These are phyloP conservation scores for Drosophila bunnanda DNA, from an alignment of 2,888 invertebrate species.

Conservation along the genomic window DNA sequence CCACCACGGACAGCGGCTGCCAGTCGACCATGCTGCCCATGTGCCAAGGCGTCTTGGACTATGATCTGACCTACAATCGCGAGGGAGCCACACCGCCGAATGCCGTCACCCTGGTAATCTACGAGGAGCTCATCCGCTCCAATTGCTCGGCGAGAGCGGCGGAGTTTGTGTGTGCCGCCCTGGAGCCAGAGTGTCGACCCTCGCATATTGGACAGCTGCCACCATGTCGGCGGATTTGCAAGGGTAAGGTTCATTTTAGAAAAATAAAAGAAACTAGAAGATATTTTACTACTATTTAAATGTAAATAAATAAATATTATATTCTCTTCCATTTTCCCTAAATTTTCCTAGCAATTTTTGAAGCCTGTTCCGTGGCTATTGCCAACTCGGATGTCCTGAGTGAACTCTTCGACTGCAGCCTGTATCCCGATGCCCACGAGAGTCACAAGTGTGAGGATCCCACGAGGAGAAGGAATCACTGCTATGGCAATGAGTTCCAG, in stretches of 20 bases:
- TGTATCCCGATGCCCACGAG: slow-evolving; percentile 86
- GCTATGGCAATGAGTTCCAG: slow-evolving; percentile 86
- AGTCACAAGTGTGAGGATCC: slow-evolving; percentile 86
- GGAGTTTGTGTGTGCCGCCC: slow-evolving; percentile 87
- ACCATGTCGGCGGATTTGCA: slow-evolving; percentile 88
- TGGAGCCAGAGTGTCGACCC: slow-evolving; percentile 89
- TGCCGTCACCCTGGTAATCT: slow-evolving; percentile 85
- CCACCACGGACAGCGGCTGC: slow-evolving; percentile 73
- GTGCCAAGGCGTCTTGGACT: slow-evolving; percentile 89
- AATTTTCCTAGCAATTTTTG: slow-evolving; percentile 86
- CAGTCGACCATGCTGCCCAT: slow-evolving; percentile 83
- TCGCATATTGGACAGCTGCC: slow-evolving; percentile 86
- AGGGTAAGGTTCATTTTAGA: slow-evolving; percentile 85
- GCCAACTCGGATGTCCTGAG: slow-evolving; percentile 86
- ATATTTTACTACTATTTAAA: no score
- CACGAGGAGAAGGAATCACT: slow-evolving; percentile 85
- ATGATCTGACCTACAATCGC: slow-evolving; percentile 87
- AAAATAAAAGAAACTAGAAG: no score
- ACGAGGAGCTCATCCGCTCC: slow-evolving; percentile 87
- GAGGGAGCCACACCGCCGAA: slow-evolving; percentile 71
- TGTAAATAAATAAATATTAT: no score
- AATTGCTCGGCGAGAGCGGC: slow-evolving; percentile 88
- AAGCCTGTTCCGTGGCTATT: slow-evolving; percentile 87
- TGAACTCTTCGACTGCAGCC: slow-evolving; percentile 87
- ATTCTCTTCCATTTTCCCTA: no score